These are phyloP conservation scores for Melopsittacus undulatus DNA, from an alignment of 2,797 vertebrate genomes.

Conservation along the genomic window DNA sequence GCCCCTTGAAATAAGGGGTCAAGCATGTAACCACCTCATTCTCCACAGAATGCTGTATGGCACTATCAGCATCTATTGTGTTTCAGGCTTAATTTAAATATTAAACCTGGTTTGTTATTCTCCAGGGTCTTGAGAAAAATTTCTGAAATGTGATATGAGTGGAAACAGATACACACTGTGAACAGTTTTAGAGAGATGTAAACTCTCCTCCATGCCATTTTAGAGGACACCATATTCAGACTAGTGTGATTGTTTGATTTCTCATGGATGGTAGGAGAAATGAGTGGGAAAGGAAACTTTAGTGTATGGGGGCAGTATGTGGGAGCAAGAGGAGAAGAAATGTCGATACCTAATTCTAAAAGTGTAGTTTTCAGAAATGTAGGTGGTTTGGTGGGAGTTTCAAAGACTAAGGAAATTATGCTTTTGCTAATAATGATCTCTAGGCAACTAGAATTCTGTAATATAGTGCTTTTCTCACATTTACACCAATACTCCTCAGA, in stretches of 20 bases:
- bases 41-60: neutral
- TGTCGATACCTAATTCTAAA: neutral
- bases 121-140: neutral
- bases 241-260: neutral
- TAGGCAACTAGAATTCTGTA: constrained; percentile 39
- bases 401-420: neutral
- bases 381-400: constrained; percentile 58
- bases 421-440: constrained; percentile 46
- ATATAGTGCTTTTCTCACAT: neutral
- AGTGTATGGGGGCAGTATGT: neutral
- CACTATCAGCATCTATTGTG: neutral
- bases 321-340: neutral
- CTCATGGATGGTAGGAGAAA: neutral
- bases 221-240: neutral
- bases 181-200: neutral
- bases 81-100: constrained; percentile 40
- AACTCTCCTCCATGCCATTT: neutral
- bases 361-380: neutral
- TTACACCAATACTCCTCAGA: neutral
- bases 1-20: neutral
- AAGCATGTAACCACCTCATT: neutral
- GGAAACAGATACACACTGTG: neutral
- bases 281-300: neutral
- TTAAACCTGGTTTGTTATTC: neutral
- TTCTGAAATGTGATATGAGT: neutral